Conservation (phyloP, 2,888 invertebrate species). For the Calameuta filiformis region DNA sequence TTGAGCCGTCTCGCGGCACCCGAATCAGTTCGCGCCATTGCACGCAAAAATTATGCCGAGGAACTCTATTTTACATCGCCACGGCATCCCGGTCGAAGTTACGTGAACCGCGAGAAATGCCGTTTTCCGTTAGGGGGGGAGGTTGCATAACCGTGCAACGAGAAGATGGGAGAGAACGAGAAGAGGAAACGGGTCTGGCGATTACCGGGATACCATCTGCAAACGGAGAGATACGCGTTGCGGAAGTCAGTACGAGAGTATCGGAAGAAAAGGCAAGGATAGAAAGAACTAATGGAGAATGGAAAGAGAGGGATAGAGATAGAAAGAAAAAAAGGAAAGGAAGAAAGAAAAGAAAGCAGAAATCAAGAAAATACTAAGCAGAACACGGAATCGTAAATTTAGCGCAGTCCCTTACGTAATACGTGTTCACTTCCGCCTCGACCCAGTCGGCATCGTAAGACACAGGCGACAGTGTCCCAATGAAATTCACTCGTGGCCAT, state of each 20-base stretch:
- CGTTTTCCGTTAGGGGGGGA: neutral
- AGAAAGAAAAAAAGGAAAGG: neutral
- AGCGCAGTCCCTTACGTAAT: neutral
- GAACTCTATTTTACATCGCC: neutral
- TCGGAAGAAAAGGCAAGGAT: neutral
- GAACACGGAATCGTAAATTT: neutral
- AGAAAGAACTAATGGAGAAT: neutral
- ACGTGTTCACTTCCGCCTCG: neutral
- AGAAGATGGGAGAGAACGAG: neutral
- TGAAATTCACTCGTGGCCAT: constrained; percentile 23
- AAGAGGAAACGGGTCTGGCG: neutral
- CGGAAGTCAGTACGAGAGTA: neutral
- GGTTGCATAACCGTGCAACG: neutral
- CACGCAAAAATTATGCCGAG: constrained; percentile 40
- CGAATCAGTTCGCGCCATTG: constrained; percentile 40
- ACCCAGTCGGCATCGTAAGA: neutral
- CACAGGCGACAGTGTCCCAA: neutral
- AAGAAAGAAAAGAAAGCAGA: neutral
- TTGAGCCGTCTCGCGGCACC: constrained; percentile 21
- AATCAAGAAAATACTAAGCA: neutral
- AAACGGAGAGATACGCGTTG: neutral
- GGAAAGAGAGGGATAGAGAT: neutral
- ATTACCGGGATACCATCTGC: neutral
- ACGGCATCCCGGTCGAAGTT: neutral
- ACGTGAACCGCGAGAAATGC: neutral